phyloP scores from a whole-genome alignment of 2,797 vertebrate genomes.

The Melanotaenia pygmaea region DNA sequence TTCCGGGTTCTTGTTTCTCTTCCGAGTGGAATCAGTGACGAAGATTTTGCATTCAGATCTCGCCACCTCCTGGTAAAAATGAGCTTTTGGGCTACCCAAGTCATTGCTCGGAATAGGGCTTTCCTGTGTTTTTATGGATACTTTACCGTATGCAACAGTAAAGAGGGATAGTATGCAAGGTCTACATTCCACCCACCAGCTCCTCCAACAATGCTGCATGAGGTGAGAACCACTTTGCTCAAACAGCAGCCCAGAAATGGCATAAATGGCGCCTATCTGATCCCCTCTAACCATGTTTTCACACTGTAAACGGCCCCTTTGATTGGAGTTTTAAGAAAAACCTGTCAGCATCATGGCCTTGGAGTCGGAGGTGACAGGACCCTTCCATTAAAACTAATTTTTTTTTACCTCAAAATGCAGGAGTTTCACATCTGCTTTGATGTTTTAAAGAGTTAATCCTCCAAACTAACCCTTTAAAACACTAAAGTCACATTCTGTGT shows the following conservation, averaged over 20 bases:
- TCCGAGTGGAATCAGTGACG: too few relatives aligned
- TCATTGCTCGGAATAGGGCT: slow-evolving; percentile 35
- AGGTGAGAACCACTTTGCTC: slow-evolving; percentile 70
- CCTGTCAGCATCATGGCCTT: too few relatives aligned
- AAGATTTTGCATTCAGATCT: too few relatives aligned
- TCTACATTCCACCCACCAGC: slow-evolving; percentile 67
- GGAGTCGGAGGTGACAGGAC: background rate
- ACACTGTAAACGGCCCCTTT: too few relatives aligned
- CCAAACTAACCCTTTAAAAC: background rate
- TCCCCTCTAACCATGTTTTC: too few relatives aligned
- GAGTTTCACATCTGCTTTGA: background rate
- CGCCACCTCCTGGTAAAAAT: background rate
- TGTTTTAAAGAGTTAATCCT: background rate
- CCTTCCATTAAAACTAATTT: background rate
- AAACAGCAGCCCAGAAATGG: slow-evolving; percentile 62
- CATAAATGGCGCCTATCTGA: background rate
- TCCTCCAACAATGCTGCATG: slow-evolving; percentile 53
- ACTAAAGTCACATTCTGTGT: background rate
- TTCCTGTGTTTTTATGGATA: slow-evolving; percentile 72
- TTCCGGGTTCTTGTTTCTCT: too few relatives aligned
- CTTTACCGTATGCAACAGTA: slow-evolving; percentile 50
- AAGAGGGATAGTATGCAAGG: slow-evolving; percentile 55
- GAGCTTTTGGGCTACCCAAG: slow-evolving; percentile 8
- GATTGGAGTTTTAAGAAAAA: too few relatives aligned
- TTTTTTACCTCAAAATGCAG: background rate